Evolutionary conservation across 2,797 vertebrate species (phyloP).

Genomic region (Chrosomus eos): DNA sequence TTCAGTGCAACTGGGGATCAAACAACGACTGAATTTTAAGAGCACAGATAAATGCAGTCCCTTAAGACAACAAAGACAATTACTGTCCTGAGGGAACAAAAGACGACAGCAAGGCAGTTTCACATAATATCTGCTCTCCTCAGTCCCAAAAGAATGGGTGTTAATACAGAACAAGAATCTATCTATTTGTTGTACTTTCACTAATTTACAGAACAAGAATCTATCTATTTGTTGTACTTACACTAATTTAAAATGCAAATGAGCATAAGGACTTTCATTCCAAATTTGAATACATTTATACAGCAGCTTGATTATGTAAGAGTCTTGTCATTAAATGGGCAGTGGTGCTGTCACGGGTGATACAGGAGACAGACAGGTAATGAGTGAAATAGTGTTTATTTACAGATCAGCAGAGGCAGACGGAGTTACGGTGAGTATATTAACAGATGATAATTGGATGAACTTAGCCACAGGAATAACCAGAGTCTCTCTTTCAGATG

Average conservation of each 20-base stretch:
- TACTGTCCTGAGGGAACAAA: constrained; percentile 13
- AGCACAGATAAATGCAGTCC: constrained; percentile 29
- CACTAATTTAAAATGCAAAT: constrained; percentile 10
- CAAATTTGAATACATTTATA: neutral
- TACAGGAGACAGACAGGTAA: too few relatives aligned
- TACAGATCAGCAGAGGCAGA: too few relatives aligned
- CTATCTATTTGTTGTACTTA: neutral
- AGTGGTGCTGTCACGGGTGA: too few relatives aligned
- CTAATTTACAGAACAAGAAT: neutral
- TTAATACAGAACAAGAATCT: neutral
- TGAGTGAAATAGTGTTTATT: too few relatives aligned
- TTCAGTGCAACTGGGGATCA: constrained; percentile 27
- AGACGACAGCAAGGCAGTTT: neutral
- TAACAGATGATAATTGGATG: too few relatives aligned
- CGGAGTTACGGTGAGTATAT: too few relatives aligned
- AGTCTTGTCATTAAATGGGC: neutral
- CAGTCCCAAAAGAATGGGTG: neutral
- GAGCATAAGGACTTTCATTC: neutral
- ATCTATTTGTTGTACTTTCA: neutral
- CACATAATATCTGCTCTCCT: neutral
- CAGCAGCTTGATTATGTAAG: neutral
- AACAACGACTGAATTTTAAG: constrained; percentile 32
- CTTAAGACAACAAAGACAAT: constrained; percentile 5
- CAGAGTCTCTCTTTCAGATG: too few relatives aligned
- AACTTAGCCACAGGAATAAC: too few relatives aligned